Percentiles rank a stretch among this genome's conserved stretches.
phyloP scores from a whole-genome alignment of 1,140 invertebrate species.

The Cydia amplana region DNA sequence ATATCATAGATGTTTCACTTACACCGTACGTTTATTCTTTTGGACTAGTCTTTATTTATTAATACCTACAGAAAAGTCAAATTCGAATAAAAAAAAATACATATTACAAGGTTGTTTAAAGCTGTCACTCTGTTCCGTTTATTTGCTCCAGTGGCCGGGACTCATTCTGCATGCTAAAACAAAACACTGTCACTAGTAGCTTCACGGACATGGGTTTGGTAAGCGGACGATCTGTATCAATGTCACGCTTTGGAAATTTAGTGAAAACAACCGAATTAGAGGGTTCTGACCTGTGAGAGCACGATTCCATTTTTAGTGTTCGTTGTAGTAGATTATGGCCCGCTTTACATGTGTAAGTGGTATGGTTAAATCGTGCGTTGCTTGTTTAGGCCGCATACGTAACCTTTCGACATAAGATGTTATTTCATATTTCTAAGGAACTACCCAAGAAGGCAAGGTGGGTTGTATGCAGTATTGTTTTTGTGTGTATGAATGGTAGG shows the following conservation, averaged over 20 bases:
- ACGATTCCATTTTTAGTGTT: conserved; percentile 15
- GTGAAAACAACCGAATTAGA: conserved; percentile 46
- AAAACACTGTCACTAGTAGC: conserved; percentile 37
- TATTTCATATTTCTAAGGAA: no score
- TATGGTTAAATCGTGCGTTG: background rate
- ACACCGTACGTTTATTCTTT: no score
- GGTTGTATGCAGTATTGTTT: no score
- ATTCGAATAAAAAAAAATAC: no score
- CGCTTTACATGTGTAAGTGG: background rate
- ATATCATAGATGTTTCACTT: no score
- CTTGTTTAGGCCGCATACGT: no score
- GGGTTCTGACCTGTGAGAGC: background rate
- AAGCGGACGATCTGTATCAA: conserved; percentile 60
- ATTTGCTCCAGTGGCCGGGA: background rate
- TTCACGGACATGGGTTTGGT: conserved; percentile 57
- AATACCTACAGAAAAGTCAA: background rate
- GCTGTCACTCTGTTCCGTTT: conserved; percentile 1
- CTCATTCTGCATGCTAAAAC: conserved; percentile 25
- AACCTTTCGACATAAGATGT: no score
- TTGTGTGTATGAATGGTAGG: no score
- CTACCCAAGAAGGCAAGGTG: no score
- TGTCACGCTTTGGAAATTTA: conserved; percentile 62
- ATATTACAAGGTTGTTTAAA: no score
- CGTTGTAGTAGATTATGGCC: background rate
- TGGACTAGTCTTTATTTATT: no score